Evolutionary conservation across 2,797 vertebrate species (phyloP).

Genomic region (Ceyx erithaca): DNA sequence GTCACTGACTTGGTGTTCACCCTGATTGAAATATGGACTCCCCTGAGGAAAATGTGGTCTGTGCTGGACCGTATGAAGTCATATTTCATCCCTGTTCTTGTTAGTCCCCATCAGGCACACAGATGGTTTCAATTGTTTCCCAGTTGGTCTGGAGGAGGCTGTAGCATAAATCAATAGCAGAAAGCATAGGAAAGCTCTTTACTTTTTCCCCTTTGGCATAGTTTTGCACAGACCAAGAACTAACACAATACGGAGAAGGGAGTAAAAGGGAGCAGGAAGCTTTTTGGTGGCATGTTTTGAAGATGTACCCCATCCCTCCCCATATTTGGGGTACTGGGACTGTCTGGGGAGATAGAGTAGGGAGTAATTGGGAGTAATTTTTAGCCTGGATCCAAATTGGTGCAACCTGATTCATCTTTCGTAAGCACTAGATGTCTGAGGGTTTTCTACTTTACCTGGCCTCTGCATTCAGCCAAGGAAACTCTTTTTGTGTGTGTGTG

Average conservation of each 20-base stretch:
- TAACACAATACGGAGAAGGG: not conserved
- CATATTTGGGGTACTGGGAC: not conserved
- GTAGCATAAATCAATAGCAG: conserved; percentile 65
- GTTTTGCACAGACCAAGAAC: conserved; percentile 39
- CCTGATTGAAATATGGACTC: not conserved
- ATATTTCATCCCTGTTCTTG: conserved; percentile 45
- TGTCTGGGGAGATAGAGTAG: not conserved
- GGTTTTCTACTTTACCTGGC: not conserved
- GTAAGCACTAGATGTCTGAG: not conserved
- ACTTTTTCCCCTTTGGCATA: conserved; percentile 24
- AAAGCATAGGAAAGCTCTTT: conserved; percentile 60
- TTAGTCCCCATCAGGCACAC: conserved; percentile 66
- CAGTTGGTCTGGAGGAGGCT: conserved; percentile 69
- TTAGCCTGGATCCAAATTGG: not conserved
- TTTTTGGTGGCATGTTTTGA: conserved; percentile 9
- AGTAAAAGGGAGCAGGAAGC: not conserved
- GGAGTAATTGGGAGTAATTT: not conserved
- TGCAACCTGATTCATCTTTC: conserved; percentile 31
- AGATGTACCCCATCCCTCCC: not conserved
- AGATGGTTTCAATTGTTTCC: conserved; percentile 81
- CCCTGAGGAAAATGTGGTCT: conserved; percentile 26
- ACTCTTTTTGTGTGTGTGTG: not conserved
- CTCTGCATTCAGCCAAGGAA: not conserved
- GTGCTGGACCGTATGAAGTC: conserved; percentile 34
- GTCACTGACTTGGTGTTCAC: not conserved